Base-by-base conservation (phyloP, 1,140 invertebrate species). In the Dreissena rostriformis region DNA sequence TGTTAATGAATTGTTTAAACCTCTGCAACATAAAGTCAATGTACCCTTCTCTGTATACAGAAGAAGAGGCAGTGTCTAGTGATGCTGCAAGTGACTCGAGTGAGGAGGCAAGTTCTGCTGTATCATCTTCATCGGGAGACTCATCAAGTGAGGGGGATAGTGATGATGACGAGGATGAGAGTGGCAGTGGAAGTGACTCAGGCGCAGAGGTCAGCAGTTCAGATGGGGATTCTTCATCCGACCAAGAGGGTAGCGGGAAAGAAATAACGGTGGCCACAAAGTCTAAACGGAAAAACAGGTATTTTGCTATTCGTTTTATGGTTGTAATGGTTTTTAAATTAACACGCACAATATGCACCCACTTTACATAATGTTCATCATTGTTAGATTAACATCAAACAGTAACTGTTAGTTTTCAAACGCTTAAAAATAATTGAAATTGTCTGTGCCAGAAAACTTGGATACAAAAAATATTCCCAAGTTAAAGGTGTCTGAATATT, bases 231-330 rank as follows among this genome's bases (percentile, higher is more conserved):
- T 82, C 79, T 24, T 74, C 73, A 61, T 87, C 88, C 51, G 86
- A 86, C 14, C 87, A 90, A 5, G 88, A 88, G 66, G 85, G 84
- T 14, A 91, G 89, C 28, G 89, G 88, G 29, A 82, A 77, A 49
- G 84, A 86, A 39, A 72, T 39, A 8, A 39, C 2, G 39, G 39
- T 39, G 39, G 39, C 39, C 39, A 39, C 2, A 2, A 39, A 39
- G 39, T 39, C 39, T 39, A 39, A 39, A 39, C 39, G 39, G 39
- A 39, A 39, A 8, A 8, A 39, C 4, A 39, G 39, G 39, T 39
- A 39, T 39, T 39, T 39, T 39, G 39, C 8, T 39, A 5, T 39
- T 39, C 39, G 8, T 39, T 39, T 39, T 39, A 39, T 39, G 39
- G 2, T 39, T 39, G 39, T 39, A 5, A 39, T 39, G 39, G 2